Evolutionary conservation across 2,888 invertebrate genomes (phyloP).

Genomic region (Hipparchia sbordonii): DNA sequence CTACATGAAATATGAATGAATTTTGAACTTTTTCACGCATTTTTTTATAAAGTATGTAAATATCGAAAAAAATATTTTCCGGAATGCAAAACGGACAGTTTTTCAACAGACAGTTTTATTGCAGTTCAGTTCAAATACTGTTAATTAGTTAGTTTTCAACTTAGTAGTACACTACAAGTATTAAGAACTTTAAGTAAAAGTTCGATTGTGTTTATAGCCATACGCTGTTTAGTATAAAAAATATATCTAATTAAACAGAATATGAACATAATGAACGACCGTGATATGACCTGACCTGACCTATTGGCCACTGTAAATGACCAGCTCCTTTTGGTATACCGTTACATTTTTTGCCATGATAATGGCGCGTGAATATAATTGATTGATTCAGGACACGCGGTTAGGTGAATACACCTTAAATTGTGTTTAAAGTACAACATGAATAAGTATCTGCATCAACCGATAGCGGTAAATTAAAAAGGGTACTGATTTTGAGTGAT

Average conservation of each 20-base stretch:
- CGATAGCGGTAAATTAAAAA: slow-evolving; percentile 31
- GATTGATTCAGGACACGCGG: slow-evolving; percentile 39
- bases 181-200: no score
- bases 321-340: slow-evolving; percentile 29
- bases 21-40: no score
- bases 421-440: slow-evolving; percentile 11
- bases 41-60: no score
- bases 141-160: no score
- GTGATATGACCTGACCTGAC: background rate
- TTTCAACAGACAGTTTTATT: no score
- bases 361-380: slow-evolving; percentile 31
- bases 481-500: slow-evolving; percentile 18
- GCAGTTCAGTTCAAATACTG: no score
- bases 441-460: slow-evolving; percentile 20
- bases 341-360: slow-evolving; percentile 34
- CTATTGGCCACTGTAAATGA: slow-evolving; percentile 24
- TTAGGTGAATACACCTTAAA: slow-evolving; percentile 40
- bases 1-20: no score
- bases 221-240: background rate
- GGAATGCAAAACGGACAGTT: no score
- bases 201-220: background rate
- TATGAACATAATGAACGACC: background rate
- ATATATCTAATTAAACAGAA: background rate
- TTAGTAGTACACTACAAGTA: no score
- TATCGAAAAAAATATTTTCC: no score